These are phyloP conservation scores for Malachius bipustulatus DNA, from an alignment of 2,888 invertebrate species.

Conservation along the genomic window DNA sequence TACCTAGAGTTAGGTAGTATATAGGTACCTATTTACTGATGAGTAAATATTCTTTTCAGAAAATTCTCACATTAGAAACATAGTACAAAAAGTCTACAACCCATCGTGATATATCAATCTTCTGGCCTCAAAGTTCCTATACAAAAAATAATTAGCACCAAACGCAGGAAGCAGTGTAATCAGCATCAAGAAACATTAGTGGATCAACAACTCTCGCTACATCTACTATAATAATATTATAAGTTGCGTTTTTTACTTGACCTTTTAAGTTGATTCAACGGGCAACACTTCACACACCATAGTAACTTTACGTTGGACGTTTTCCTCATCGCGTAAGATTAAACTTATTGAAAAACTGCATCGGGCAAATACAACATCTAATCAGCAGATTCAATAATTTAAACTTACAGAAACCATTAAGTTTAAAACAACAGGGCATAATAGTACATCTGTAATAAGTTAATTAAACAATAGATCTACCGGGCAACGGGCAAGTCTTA, in stretches of 20 bases:
- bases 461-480: conserved; percentile 15
- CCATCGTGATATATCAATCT: conserved; percentile 1
- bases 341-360: conserved; percentile 28
- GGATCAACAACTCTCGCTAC: not conserved
- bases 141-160: conserved; percentile 11
- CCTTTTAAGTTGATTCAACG: too few species aligned
- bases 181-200: conserved; percentile 20
- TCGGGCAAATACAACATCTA: conserved; percentile 29
- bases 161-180: conserved; percentile 31
- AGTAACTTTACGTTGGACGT: too few species aligned
- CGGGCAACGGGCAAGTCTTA: conserved; percentile 27
- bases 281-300: too few species aligned
- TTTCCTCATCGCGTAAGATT: conserved; percentile 23
- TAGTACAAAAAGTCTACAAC: not conserved
- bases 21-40: too few species aligned
- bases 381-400: conserved; percentile 28
- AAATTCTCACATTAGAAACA: not conserved
- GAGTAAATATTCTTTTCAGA: conserved; percentile 1
- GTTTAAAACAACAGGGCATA: conserved; percentile 12
- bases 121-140: conserved; percentile 2
- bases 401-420: conserved; percentile 19
- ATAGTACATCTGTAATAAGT: conserved; percentile 24
- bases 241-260: too few species aligned
- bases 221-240: too few species aligned
- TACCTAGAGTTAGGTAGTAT: too few species aligned